Evolutionary conservation across 1,140 invertebrate species (phyloP).

Genomic region (Lepidostoma basale): DNA sequence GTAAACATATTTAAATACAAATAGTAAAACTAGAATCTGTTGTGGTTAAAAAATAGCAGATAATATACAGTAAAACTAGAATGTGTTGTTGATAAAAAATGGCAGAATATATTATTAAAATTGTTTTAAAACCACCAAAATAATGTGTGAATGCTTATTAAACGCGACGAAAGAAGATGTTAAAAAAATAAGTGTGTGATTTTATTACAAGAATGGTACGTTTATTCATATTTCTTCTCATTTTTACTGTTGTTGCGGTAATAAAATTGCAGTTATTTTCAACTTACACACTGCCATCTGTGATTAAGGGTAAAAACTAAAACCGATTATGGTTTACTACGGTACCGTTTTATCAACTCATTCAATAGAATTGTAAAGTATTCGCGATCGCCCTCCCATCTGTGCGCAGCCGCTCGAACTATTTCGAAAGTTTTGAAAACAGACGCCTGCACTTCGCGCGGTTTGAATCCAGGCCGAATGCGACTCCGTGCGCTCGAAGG

Average conservation of each 20-base stretch:
- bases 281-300: constrained; percentile 11
- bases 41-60: too few relatives aligned
- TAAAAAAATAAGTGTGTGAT: too few relatives aligned
- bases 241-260: too few relatives aligned
- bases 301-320: background rate
- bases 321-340: background rate
- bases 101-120: constrained; percentile 12
- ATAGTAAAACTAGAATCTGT: too few relatives aligned
- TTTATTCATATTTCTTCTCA: too few relatives aligned
- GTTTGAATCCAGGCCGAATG: background rate
- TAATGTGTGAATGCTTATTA: too few relatives aligned
- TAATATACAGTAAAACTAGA: too few relatives aligned
- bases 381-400: constrained; percentile 10
- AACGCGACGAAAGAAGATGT: too few relatives aligned
- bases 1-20: too few relatives aligned
- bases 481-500: background rate
- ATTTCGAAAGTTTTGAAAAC: background rate
- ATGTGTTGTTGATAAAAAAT: too few relatives aligned
- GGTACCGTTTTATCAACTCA: background rate
- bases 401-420: constrained; percentile 9
- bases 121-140: constrained; percentile 4
- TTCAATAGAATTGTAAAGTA: background rate
- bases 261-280: too few relatives aligned
- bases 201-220: too few relatives aligned
- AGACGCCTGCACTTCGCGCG: background rate